Percentiles rank a stretch among this genome's conserved stretches.
phyloP scores from a whole-genome alignment of 1,140 invertebrate genomes.

The Polypedilum vanderplanki region DNA sequence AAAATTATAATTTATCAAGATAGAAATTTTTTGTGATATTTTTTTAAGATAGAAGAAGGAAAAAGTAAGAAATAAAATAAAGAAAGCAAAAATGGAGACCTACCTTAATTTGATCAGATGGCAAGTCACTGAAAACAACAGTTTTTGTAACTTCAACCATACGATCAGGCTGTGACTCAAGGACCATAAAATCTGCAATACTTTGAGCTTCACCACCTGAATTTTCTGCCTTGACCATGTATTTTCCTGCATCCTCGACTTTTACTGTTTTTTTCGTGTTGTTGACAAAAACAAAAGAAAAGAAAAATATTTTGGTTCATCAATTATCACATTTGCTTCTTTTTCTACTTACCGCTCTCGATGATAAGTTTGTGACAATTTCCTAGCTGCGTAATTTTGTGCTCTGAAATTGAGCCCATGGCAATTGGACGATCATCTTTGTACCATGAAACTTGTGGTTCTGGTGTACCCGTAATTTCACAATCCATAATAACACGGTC shows the following conservation, averaged over 20 bases:
- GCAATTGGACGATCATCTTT: conserved; percentile 59
- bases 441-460: conserved; percentile 65
- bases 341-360: conserved; percentile 54
- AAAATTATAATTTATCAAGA: conserved; percentile 1
- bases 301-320: too few species aligned
- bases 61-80: conserved; percentile 30
- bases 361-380: conserved; percentile 60
- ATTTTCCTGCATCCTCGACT: conserved; percentile 59
- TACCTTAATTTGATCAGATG: conserved; percentile 44
- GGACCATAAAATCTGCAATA: conserved; percentile 66
- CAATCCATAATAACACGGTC: conserved; percentile 70
- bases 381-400: conserved; percentile 54
- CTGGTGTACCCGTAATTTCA: conserved; percentile 67
- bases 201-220: conserved; percentile 68
- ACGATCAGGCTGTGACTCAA: conserved; percentile 60
- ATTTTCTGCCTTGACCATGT: conserved; percentile 65
- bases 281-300: background rate
- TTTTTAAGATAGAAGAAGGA: conserved; percentile 28
- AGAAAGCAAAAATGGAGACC: conserved; percentile 32
- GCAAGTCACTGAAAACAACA: conserved; percentile 53
- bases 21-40: background rate
- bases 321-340: background rate
- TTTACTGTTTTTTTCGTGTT: conserved; percentile 43
- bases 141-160: conserved; percentile 61
- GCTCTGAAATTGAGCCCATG: conserved; percentile 42